Evolutionary conservation across 2,888 invertebrate genomes (phyloP).

Genomic region (Mimachlamys varia): DNA sequence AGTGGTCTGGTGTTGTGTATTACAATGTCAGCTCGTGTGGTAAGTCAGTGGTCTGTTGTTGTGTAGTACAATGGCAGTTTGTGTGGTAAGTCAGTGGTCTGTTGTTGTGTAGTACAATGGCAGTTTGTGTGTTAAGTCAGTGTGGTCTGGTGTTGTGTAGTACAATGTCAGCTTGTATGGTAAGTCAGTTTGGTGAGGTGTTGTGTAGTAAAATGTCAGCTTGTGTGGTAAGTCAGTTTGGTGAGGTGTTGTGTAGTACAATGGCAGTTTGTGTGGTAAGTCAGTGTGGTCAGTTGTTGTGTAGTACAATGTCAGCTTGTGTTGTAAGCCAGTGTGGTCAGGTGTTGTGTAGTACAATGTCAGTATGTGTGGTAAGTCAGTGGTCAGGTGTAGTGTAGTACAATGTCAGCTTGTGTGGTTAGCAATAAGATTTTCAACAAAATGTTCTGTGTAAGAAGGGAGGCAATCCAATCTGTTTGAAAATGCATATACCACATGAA

Average conservation of each 20-base stretch:
- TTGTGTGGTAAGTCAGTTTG: neutral
- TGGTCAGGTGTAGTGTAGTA: neutral
- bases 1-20: too few relatives aligned
- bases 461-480: slow-evolving; percentile 83
- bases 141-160: neutral
- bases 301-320: too few relatives aligned
- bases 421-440: too few relatives aligned
- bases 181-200: neutral
- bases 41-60: too few relatives aligned
- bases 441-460: too few relatives aligned
- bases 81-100: too few relatives aligned
- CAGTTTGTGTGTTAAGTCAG: slow-evolving; percentile 87
- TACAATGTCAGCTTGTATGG: neutral
- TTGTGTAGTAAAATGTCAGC: neutral
- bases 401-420: neutral
- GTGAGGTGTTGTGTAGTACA: neutral
- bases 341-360: too few relatives aligned
- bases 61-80: too few relatives aligned
- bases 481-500: too few relatives aligned
- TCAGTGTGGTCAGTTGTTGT: too few relatives aligned
- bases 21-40: slow-evolving; percentile 88
- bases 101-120: too few relatives aligned
- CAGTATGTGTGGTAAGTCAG: neutral
- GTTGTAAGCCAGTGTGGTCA: too few relatives aligned
- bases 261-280: slow-evolving; percentile 1